Evolutionary conservation across 2,888 invertebrate genomes (phyloP).

Genomic region (Standfussiana lucernea): DNA sequence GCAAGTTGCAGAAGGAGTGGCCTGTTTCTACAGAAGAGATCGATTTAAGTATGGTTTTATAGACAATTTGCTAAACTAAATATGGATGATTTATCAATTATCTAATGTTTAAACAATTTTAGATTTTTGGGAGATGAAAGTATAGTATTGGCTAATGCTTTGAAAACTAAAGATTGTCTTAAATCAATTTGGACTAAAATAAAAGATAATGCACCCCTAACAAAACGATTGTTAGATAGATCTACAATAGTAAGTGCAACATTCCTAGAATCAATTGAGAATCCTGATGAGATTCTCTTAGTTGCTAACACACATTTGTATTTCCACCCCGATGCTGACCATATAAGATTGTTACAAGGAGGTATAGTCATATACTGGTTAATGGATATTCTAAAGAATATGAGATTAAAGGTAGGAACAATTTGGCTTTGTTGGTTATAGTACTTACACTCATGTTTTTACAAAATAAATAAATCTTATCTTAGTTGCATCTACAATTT

Average conservation of each 20-base stretch:
- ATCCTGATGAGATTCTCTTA: constrained; percentile 91
- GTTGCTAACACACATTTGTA: constrained; percentile 98
- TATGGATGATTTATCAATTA: not conserved
- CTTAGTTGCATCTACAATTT: not conserved
- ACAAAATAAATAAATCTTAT: too few relatives aligned
- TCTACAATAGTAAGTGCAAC: constrained; percentile 93
- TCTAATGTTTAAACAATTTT: constrained; percentile 56
- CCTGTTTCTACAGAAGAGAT: constrained; percentile 93
- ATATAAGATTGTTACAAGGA: constrained; percentile 96
- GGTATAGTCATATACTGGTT: constrained; percentile 94
- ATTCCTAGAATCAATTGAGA: constrained; percentile 90
- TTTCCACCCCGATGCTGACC: constrained; percentile 97
- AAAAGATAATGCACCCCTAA: constrained; percentile 89
- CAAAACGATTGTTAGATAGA: constrained; percentile 91
- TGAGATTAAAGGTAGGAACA: constrained; percentile 78
- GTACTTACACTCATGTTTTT: too few relatives aligned
- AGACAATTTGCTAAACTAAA: not conserved
- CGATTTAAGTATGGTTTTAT: constrained; percentile 91
- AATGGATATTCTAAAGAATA: constrained; percentile 88
- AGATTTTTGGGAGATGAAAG: constrained; percentile 89
- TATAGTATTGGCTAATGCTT: constrained; percentile 91
- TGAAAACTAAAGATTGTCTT: constrained; percentile 89
- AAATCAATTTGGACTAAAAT: constrained; percentile 91
- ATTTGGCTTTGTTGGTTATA: too few relatives aligned
- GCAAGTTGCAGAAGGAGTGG: constrained; percentile 94